These are phyloP conservation scores for Muricea muricata DNA, from an alignment of 92 coral and sea anemone species.

Conservation along the genomic window DNA sequence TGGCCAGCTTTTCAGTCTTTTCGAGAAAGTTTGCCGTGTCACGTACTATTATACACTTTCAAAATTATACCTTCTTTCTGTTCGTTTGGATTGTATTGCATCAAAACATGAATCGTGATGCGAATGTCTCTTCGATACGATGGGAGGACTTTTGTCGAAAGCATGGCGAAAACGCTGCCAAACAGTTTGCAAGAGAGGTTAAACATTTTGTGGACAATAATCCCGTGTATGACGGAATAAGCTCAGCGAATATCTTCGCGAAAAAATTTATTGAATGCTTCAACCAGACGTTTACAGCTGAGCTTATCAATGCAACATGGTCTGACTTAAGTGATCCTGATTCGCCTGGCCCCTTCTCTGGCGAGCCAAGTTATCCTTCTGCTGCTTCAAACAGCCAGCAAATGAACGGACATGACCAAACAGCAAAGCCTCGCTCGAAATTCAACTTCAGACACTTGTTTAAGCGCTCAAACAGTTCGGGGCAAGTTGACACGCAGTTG, in stretches of 20 bases:
- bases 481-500: slow-evolving; percentile 51
- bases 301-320: slow-evolving; percentile 86
- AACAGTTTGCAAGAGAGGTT: slow-evolving; percentile 89
- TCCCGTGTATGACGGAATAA: slow-evolving; percentile 92
- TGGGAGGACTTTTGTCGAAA: slow-evolving; percentile 99
- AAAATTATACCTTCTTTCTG: too few relatives aligned
- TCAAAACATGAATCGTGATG: slow-evolving; percentile 55
- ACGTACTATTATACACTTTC: not conserved
- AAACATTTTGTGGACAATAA: slow-evolving; percentile 90
- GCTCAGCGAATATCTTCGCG: slow-evolving; percentile 92
- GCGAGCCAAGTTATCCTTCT: not conserved
- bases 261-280: slow-evolving; percentile 93
- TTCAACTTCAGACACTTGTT: slow-evolving; percentile 74
- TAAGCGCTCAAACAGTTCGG: slow-evolving; percentile 72
- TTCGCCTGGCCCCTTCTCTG: slow-evolving; percentile 73
- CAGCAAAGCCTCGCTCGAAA: slow-evolving; percentile 63
- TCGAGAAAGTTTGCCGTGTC: not conserved
- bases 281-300: slow-evolving; percentile 80
- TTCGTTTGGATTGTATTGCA: not conserved
- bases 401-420: slow-evolving; percentile 44
- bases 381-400: not conserved
- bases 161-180: slow-evolving; percentile 88
- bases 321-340: slow-evolving; percentile 92
- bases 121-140: slow-evolving; percentile 81
- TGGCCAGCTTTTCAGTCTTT: not conserved